A percentile compares a stretch with the other conserved stretches of the same genome.
Evolutionary conservation across 2,113 vertebrate genomes (phyloP).

Genomic region (Hippocampus abdominalis): DNA sequence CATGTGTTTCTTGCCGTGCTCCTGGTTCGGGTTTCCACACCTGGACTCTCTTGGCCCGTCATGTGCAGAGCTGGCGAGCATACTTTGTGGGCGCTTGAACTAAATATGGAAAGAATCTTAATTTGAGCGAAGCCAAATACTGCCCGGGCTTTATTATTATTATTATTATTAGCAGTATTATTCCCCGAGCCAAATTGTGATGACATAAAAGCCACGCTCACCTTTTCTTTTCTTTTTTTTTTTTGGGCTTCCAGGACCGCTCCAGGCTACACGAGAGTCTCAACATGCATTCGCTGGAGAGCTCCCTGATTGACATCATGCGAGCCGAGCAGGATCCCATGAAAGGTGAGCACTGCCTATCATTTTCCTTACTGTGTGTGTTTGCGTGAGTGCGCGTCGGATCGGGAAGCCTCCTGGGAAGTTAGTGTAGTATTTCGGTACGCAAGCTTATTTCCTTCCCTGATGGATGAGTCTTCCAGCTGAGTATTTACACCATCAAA

Average conservation of each 20-base stretch:
- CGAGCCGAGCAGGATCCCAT: conserved; percentile 96
- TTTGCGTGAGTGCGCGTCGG: background rate
- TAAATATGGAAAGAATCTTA: conserved; percentile 65
- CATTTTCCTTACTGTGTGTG: background rate
- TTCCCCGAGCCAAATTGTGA: background rate
- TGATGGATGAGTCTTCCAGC: conserved; percentile 52
- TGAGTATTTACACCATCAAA: conserved; percentile 50
- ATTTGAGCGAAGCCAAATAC: conserved; percentile 48
- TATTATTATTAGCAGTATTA: background rate
- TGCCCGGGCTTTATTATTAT: conserved; percentile 33
- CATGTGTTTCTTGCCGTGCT: background rate
- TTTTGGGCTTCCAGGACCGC: conserved; percentile 65
- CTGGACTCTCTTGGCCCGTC: background rate
- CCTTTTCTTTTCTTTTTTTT: conserved; percentile 12
- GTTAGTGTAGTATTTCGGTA: conserved; percentile 47
- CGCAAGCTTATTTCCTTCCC: conserved; percentile 50
- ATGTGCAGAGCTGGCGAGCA: conserved; percentile 8
- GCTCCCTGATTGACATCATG: conserved; percentile 98
- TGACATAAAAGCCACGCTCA: background rate
- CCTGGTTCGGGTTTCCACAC: conserved; percentile 34
- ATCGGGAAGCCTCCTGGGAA: background rate
- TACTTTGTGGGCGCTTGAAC: conserved; percentile 31
- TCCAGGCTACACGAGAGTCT: conserved; percentile 94
- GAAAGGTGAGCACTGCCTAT: conserved; percentile 79
- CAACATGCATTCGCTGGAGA: conserved; percentile 98